Evolutionary conservation across 2,797 vertebrate species (phyloP), one percentile per base, ranked within the genome.

Genomic region (Falco biarmicus): DNA sequence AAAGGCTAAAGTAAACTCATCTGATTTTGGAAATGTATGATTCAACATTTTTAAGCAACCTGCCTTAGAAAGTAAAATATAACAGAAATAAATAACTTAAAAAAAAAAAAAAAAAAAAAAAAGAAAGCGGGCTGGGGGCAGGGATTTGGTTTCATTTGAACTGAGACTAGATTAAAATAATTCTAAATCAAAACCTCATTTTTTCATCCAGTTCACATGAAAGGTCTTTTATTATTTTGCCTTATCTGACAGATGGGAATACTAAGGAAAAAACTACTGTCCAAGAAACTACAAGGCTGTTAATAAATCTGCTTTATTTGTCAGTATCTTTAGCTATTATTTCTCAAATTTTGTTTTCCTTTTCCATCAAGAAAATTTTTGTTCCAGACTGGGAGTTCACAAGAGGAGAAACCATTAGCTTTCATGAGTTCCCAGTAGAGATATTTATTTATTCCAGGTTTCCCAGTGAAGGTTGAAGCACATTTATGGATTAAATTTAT

Each of bases 281-380:
- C 37, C 37, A 90, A 78, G 85, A 81, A 88, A 69, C 59, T 65
- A 21, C 26, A 85, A 68, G 15, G 13, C 7, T 90, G 9, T 71
- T 88, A 77, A 83, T 66, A 94, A 78, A 81, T 78, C 39, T 83
- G 41, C 29, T 80, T 84, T 90, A 70, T 85, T 90, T 90, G 37
- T 71, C 15, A 21, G 15, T 39, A 77, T 94, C 45, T 48, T 60
- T 87, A 57, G 41, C 25, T 88, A 84, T 91, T 80, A 64, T 89
- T 96, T 95, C 22, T 53, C n/a, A 91, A 75, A 90, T 94, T 93
- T 95, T 86, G 31, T 94, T 89, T 92, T 53, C 41, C 21, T 87
- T 91, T 95, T 81, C 37, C n/a, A 71, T 94, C 69, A 90, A 39
- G 54, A 84, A 76, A 9, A 17, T 22, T 73, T 92, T 86, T 90